Percentiles rank a stretch among this genome's conserved stretches.
phyloP scores from a whole-genome alignment of 2,113 vertebrate species.

The Cercocebus atys region DNA sequence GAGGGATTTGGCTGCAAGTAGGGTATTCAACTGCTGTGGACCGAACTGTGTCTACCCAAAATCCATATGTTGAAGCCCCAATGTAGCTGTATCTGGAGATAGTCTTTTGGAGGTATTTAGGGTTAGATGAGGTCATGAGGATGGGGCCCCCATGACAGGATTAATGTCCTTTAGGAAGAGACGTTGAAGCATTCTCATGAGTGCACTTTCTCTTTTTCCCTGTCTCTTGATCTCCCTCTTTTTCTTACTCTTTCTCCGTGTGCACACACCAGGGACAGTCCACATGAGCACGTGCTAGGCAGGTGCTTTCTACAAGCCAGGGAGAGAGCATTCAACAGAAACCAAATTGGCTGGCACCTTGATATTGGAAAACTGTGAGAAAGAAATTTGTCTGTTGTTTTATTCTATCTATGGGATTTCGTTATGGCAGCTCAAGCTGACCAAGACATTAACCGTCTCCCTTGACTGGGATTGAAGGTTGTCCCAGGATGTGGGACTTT shows the following conservation, averaged over 20 bases:
- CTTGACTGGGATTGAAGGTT: not conserved
- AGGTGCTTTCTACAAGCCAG: not conserved
- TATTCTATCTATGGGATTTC: not conserved
- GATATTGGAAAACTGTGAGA: not conserved
- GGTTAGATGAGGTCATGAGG: not conserved
- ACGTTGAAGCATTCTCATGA: not conserved
- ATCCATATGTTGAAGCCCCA: not conserved
- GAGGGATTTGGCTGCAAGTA: not conserved
- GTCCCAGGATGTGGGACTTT: not conserved
- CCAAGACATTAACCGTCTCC: not conserved
- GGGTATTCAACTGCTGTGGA: not conserved
- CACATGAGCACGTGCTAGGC: not conserved
- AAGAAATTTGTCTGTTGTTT: not conserved
- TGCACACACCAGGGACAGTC: not conserved
- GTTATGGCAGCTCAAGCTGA: not conserved
- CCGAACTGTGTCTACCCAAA: not conserved
- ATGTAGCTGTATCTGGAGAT: not conserved
- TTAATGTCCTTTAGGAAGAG: not conserved
- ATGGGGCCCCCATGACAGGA: not conserved
- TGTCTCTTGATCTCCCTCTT: not conserved
- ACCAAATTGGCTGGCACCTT: not conserved
- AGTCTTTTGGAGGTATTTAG: not conserved
- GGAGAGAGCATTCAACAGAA: not conserved
- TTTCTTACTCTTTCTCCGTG: not conserved
- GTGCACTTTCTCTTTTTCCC: not conserved